phyloP scores from a whole-genome alignment of 2,797 vertebrate genomes.

The Manis pentadactyla region DNA sequence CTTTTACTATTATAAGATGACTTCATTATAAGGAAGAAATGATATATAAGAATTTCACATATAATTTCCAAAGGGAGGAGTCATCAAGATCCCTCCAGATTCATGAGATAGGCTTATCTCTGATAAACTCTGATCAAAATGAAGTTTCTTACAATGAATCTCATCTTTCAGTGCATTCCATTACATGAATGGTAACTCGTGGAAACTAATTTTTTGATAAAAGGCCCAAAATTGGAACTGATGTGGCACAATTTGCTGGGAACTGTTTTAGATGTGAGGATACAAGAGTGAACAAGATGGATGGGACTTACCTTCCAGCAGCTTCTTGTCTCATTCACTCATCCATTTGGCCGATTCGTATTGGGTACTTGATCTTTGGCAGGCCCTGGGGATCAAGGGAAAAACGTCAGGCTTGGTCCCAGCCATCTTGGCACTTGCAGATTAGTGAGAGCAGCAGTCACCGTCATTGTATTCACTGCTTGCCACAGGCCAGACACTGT shows the following conservation, averaged over 20 bases:
- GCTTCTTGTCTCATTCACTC: not conserved
- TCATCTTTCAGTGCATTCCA: not conserved
- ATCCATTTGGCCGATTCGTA: not conserved
- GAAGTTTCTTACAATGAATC: not conserved
- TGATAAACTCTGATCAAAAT: not conserved
- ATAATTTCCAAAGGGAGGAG: not conserved
- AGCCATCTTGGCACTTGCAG: not conserved
- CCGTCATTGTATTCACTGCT: not conserved
- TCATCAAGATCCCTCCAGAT: not conserved
- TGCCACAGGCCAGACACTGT: not conserved
- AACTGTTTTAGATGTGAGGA: not conserved
- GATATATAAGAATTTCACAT: not conserved
- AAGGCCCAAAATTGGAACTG: not conserved
- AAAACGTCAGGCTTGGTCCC: not conserved
- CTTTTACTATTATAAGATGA: not conserved
- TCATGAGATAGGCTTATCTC: not conserved
- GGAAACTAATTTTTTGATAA: not conserved
- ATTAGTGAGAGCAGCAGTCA: not conserved
- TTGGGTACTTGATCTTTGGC: not conserved
- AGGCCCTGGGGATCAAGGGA: too few species aligned
- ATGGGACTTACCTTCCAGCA: not conserved
- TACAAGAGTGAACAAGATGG: not conserved
- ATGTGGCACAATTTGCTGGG: not conserved
- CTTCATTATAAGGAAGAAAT: not conserved
- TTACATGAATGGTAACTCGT: not conserved